Evolutionary conservation across 1,140 invertebrate species (phyloP).

Genomic region (Formica selysi): DNA sequence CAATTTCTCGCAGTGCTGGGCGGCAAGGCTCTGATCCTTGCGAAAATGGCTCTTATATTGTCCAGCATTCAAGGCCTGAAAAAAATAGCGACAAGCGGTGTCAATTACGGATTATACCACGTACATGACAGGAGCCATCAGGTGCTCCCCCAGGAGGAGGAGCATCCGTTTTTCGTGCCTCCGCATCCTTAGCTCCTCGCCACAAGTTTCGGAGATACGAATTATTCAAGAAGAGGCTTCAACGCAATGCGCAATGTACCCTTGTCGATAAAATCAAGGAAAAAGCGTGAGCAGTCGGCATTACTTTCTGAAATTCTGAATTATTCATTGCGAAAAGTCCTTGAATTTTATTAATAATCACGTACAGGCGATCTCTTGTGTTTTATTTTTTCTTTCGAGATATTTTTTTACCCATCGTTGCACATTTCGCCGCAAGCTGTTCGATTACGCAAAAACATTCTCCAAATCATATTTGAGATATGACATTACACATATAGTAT

Average conservation of each 20-base stretch:
- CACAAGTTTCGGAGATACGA: background rate
- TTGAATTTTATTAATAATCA: slow-evolving; percentile 32
- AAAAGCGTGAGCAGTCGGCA: background rate
- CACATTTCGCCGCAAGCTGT: background rate
- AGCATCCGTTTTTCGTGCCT: slow-evolving; percentile 65
- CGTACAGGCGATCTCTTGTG: background rate
- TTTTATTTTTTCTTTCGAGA: background rate
- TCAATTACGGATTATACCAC: slow-evolving; percentile 85
- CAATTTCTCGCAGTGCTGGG: slow-evolving; percentile 92
- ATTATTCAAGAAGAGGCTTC: background rate
- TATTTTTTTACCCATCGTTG: background rate
- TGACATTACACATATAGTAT: background rate
- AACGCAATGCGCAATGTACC: slow-evolving; percentile 10
- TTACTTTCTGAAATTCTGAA: slow-evolving; percentile 10
- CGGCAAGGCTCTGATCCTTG: slow-evolving; percentile 91
- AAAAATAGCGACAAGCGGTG: slow-evolving; percentile 85
- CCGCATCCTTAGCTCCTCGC: slow-evolving; percentile 32
- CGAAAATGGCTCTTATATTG: slow-evolving; percentile 92
- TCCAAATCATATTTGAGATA: background rate
- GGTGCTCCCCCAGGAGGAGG: slow-evolving; percentile 61
- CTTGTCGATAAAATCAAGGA: background rate
- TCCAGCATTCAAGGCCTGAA: slow-evolving; percentile 92
- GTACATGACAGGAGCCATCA: slow-evolving; percentile 82
- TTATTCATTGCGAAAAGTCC: background rate
- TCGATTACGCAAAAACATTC: slow-evolving; percentile 12